A percentile compares a stretch with the other conserved stretches of the same genome.
Evolutionary conservation across 2,888 invertebrate genomes (phyloP).

Genomic region (Acleris literana): DNA sequence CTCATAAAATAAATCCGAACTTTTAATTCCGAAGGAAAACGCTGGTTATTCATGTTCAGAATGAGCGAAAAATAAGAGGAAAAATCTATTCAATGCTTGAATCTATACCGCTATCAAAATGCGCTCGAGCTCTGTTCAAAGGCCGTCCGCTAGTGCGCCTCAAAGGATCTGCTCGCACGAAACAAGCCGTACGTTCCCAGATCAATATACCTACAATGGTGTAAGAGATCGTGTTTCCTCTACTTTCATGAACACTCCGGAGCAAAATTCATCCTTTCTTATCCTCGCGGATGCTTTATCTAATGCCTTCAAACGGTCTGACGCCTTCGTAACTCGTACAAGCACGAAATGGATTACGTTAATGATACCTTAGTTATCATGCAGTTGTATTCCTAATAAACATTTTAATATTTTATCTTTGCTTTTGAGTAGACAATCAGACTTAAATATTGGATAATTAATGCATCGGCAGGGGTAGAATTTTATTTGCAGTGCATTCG

Average conservation of each 20-base stretch:
- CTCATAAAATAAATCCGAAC: not conserved
- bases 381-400: no score
- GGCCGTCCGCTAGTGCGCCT: slow-evolving; percentile 56
- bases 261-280: slow-evolving; percentile 57
- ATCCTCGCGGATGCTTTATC: slow-evolving; percentile 39
- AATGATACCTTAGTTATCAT: no score
- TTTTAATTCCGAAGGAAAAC: slow-evolving; percentile 2
- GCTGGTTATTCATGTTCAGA: slow-evolving; percentile 28
- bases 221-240: slow-evolving; percentile 53
- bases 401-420: no score
- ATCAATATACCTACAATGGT: slow-evolving; percentile 65
- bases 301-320: slow-evolving; percentile 1
- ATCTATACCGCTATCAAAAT: slow-evolving; percentile 78
- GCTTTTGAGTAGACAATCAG: no score
- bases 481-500: no score
- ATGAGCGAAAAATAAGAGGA: slow-evolving; percentile 55
- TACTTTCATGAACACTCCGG: slow-evolving; percentile 55
- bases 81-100: slow-evolving; percentile 70
- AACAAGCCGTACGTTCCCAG: slow-evolving; percentile 71
- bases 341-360: not conserved
- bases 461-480: no score
- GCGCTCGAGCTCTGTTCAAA: slow-evolving; percentile 67
- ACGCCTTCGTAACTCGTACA: slow-evolving; percentile 2
- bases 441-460: no score
- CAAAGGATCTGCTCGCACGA: slow-evolving; percentile 66